phyloP scores from a whole-genome alignment of 2,113 vertebrate species.

The Australoheros scitulus region DNA sequence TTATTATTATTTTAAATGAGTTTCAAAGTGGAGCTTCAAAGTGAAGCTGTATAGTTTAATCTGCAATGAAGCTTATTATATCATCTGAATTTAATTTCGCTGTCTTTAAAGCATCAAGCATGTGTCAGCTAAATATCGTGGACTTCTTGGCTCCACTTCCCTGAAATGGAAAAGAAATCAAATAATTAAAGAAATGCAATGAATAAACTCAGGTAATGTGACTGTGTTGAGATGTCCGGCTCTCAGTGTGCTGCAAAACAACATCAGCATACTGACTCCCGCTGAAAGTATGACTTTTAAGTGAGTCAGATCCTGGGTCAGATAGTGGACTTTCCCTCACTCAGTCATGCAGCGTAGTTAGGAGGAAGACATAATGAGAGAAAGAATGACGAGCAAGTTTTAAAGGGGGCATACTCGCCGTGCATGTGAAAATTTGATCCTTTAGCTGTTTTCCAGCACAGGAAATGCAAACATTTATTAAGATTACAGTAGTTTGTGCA shows the following conservation, averaged over 20 bases:
- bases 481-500: too few species aligned
- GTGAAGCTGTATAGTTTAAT: too few species aligned
- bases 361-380: neutral
- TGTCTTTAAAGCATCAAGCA: neutral
- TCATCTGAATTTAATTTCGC: neutral
- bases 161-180: too few species aligned
- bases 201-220: too few species aligned
- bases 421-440: too few species aligned
- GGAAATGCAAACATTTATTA: too few species aligned
- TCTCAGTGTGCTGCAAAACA: neutral
- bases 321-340: slow-evolving; percentile 8
- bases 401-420: neutral
- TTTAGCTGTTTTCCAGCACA: too few species aligned
- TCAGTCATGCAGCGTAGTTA: neutral
- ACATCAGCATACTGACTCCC: neutral
- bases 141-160: neutral
- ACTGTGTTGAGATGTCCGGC: neutral
- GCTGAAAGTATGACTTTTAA: neutral
- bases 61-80: too few species aligned
- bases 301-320: neutral
- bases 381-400: neutral
- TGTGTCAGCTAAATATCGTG: neutral
- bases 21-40: too few species aligned
- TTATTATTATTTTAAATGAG: too few species aligned
- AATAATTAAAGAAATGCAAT: too few species aligned